These are phyloP conservation scores for Oriolus oriolus DNA, from an alignment of 2,113 vertebrate species.

Conservation along the genomic window DNA sequence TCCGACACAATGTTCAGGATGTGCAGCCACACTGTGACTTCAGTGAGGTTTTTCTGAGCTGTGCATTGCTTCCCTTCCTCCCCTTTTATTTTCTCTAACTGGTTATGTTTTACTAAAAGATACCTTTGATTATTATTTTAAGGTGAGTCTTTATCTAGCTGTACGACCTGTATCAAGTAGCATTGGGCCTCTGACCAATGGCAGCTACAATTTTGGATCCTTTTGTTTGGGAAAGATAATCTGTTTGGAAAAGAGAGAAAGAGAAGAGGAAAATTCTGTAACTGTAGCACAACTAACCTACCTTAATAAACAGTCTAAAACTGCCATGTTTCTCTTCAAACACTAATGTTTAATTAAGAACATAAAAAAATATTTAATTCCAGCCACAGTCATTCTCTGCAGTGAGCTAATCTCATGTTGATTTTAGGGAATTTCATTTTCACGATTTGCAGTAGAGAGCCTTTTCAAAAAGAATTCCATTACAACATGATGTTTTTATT, in stretches of 20 bases:
- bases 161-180: background rate
- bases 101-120: background rate
- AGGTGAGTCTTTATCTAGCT: background rate
- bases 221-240: background rate
- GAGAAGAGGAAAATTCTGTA: background rate
- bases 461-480: background rate
- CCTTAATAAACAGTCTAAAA: background rate
- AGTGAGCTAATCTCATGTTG: background rate
- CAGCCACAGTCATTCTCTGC: background rate
- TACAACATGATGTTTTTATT: background rate
- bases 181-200: background rate
- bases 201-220: background rate
- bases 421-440: background rate
- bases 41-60: background rate
- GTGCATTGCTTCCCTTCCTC: background rate
- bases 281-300: background rate
- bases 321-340: background rate
- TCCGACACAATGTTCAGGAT: fast-evolving
- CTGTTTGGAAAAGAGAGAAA: background rate
- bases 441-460: background rate
- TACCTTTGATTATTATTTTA: background rate
- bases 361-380: background rate
- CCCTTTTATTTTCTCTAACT: background rate
- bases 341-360: background rate
- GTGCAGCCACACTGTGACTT: background rate